A percentile compares a stretch with the other conserved stretches of the same genome.
Conservation (phyloP, 1,140 invertebrate species). For the Drosophila neocordata region DNA sequence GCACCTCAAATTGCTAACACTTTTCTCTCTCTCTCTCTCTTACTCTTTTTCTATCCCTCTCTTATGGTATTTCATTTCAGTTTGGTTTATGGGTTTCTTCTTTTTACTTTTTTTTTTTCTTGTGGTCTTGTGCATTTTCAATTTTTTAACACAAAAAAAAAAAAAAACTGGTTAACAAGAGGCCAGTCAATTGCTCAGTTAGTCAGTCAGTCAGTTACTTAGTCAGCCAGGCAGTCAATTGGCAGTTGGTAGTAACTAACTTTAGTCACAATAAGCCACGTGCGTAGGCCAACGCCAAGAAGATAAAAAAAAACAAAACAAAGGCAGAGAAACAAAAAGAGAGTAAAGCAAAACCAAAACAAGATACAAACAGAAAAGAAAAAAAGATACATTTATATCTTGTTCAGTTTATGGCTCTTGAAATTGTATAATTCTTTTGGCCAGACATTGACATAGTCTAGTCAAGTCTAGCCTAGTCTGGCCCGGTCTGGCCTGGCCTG, state of each 20-base stretch:
- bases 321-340: slow-evolving; percentile 17
- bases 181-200: slow-evolving; percentile 13
- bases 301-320: too few species aligned
- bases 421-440: slow-evolving; percentile 62
- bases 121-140: slow-evolving; percentile 29
- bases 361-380: background rate
- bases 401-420: slow-evolving; percentile 18
- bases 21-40: background rate
- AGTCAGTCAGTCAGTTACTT: slow-evolving; percentile 1
- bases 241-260: slow-evolving; percentile 8
- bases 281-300: slow-evolving; percentile 51
- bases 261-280: slow-evolving; percentile 31
- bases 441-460: slow-evolving; percentile 57
- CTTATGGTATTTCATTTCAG: slow-evolving; percentile 37
- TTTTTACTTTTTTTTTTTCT: slow-evolving; percentile 47
- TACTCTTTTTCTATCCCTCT: background rate
- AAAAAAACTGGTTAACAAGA: slow-evolving; percentile 44
- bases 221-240: background rate
- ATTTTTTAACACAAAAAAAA: background rate
- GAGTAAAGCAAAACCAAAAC: background rate
- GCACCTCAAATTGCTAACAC: background rate
- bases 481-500: background rate
- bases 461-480: background rate
- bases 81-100: slow-evolving; percentile 45
- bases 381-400: slow-evolving; percentile 43